Percentiles rank a stretch among this genome's conserved stretches.
Evolutionary conservation across 2,113 vertebrate genomes (phyloP).

Genomic region (Entosphenus tridentatus): DNA sequence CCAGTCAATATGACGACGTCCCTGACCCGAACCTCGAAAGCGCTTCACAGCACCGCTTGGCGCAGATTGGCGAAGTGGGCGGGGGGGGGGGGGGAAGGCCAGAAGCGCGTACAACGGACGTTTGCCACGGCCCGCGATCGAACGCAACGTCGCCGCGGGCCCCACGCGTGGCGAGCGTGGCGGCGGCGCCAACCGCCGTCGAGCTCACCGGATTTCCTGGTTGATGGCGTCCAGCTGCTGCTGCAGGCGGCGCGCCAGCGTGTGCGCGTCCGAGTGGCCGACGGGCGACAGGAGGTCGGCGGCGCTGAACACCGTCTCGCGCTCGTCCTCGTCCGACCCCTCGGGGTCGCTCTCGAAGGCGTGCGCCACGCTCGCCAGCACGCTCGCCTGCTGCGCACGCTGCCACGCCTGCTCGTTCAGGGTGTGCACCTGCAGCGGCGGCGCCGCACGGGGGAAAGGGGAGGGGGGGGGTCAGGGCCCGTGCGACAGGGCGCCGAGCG

Average conservation of each 20-base stretch:
- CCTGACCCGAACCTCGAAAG: too few species aligned
- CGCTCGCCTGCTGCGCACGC: conserved; percentile 25
- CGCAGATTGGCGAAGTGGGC: too few species aligned
- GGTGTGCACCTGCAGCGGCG: conserved; percentile 18
- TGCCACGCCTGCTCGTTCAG: conserved; percentile 42
- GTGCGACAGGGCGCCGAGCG: too few species aligned
- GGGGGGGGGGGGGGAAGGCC: too few species aligned
- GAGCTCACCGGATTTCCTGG: conserved; percentile 63
- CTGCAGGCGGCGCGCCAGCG: conserved; percentile 69
- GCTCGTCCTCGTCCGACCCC: conserved; percentile 55
- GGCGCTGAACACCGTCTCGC: conserved; percentile 41
- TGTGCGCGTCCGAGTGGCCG: conserved; percentile 67
- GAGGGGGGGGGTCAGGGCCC: too few species aligned
- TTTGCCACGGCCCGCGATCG: too few species aligned
- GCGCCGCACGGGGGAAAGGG: too few species aligned
- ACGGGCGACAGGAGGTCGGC: conserved; percentile 53
- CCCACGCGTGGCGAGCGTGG: too few species aligned
- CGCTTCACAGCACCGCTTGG: too few species aligned
- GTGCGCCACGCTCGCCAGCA: conserved; percentile 34
- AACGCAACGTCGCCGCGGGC: too few species aligned
- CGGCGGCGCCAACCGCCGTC: neutral
- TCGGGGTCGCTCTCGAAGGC: conserved; percentile 41
- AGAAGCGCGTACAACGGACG: too few species aligned
- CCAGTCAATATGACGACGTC: too few species aligned
- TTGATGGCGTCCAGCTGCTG: conserved; percentile 78